Base-by-base conservation (phyloP, 2,888 invertebrate genomes). In the Desoria tigrina region DNA sequence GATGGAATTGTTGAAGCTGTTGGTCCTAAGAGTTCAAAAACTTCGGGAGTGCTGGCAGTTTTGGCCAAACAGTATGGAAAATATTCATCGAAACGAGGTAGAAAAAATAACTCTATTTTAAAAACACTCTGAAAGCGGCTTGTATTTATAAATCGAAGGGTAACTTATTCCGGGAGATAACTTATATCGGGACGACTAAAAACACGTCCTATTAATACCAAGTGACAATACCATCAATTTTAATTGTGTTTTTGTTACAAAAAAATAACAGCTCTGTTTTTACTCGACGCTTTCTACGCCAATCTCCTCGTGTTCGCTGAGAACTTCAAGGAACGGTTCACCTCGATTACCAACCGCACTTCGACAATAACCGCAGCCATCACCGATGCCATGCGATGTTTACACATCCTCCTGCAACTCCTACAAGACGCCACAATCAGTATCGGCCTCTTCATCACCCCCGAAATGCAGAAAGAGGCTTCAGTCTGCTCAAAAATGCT, bases 251-350 rank as follows among this genome's bases (percentile, higher is more conserved):
- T 21, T 18, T n/a, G n/a, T n/a, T n/a, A n/a, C n/a, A n/a, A n/a
- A n/a, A n/a, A n/a, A n/a, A n/a, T n/a, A n/a, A n/a, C 23, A 51
- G 51, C 18, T 4, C 4, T 24, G 24, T 51, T 24, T 21, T 21
- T 66, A 6, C 49, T 63, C 14, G 66, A 66, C 28, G 66, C 66
- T 3, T 66, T 66, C 28, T 63, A 39, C 21, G 59, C 55, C 2
- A 66, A 66, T 26, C 32, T 66, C 2, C 45, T 66, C 23, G 3
- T 63, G 14, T 39, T 66, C 14, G 28, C 59, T 11, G 66, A 66
- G 23, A 61, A 57, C 21, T 66, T 58, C 62, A 66, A 63, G 28
- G 54, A 39, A 14, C 58, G 62, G 24, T 53, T 62, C 1, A 45
- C 58, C 16, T 21, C 54, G 11, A 9, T 37, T 6, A 18, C 28